Base-by-base conservation (phyloP, 1,140 invertebrate genomes). In the Choristoneura fumiferana region DNA sequence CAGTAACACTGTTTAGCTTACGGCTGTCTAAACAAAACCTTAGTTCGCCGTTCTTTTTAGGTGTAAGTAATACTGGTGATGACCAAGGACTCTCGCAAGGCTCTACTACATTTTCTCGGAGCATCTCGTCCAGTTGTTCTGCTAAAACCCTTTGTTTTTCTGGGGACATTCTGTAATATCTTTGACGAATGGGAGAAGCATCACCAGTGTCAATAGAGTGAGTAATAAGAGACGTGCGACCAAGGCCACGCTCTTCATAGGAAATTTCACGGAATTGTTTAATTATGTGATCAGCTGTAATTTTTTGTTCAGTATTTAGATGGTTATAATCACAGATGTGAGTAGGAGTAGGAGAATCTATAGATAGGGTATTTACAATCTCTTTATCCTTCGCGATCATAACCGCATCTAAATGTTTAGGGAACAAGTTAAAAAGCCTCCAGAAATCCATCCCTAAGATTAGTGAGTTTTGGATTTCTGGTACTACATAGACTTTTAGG, bases 21-120 rank as follows among this genome's bases (percentile, higher is more conserved):
- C 76, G 36, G 10, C 63, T 58, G 54, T 83, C 76, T 29, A 78
- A 61, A 60, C 72, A 74, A 57, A 76, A 67, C 10, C 71, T 3
- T 12, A 13, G n/a, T 5, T 36, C 9, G 1, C 54, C 57, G 33
- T 63, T 54, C 14, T 64, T 64, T 17, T 67, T 67, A 8, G 12
- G 35, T 8, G 34, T 33, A 1, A 67, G 5, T 1, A 64, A 14
- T 29, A 67, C 35, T 10, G 64, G 64, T 9, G 64, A 60, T n/a
- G 15, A 60, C 57, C 65, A 52, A 45, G 65, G 22, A 29, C 22
- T 29, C 6, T 29, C 22, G 22, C 2, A 2, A 3, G 22, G 22
- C 22, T 29, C 22, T 29, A 29, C 22, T 3, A 29, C 22, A 29
- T 6, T 6, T 29, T 29, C 22, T 6, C 6, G 2, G 2, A 29